Evolutionary conservation across 92 coral and sea anemone genomes (phyloP), one percentile per base, ranked within the genome.

Genomic region (Bergia sp.): DNA sequence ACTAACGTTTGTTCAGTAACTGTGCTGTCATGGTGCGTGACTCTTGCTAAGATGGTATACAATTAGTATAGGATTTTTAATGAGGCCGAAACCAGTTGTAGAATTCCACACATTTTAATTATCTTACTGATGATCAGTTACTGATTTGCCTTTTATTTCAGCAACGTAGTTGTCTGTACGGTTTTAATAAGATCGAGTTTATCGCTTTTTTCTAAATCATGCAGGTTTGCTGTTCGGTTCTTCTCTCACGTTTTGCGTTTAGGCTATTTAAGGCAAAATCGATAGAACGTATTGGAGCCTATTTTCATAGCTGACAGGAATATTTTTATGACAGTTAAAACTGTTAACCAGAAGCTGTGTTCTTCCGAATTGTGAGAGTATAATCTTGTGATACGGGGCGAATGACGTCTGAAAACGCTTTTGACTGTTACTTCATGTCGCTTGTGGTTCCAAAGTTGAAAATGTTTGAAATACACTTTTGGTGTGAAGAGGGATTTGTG

Each of bases 221-320:
- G n/a, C 47, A 20, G 16, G 15, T 10, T 81, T 61, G 77, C 9
- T 72, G 75, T 84, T 71, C 20, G 9, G 67, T 72, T 44, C 2
- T 21, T 23, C 50, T 49, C 12, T 67, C 42, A 40, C 42, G 29
- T 71, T 72, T 71, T 39, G 37, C 13, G 10, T 55, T 15, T 7
- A 20, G 12, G 9, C 15, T 45, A 21, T 1, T 61, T 20, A 1
- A 16, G 23, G 23, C 21, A 61, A 16, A 16, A 61, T 3, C 29
- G 69, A 61, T 3, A 38, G 80, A 57, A 84, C 79, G n/a, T 16
- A 79, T 50, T 50, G 29, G 7, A 67, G 44, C 87, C 23, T 69
- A 76, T 69, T 16, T 29, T 29, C 29, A 29, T 29, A 29, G 29
- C 29, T 84, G 47, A 53, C 50, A 29, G 77, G 49, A 45, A 72